Percentiles rank a stretch among this genome's conserved stretches.
These are phyloP conservation scores for Cinclus cinclus DNA, from an alignment of 2,113 vertebrate genomes.

Conservation along the genomic window DNA sequence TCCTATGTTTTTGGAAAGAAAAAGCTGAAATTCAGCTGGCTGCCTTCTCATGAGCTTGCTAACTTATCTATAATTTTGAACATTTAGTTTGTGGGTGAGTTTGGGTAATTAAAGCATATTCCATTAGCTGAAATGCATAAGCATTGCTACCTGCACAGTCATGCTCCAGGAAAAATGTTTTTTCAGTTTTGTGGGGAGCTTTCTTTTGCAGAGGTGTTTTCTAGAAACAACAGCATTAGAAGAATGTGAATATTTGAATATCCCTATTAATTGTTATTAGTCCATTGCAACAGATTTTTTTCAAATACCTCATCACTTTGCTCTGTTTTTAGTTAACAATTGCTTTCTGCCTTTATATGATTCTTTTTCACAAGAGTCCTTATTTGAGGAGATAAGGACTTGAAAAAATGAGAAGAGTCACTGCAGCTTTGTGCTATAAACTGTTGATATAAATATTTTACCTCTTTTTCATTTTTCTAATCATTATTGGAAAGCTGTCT, in stretches of 20 bases:
- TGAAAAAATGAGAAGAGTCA: neutral
- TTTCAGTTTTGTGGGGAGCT: rapidly evolving
- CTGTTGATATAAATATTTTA: neutral
- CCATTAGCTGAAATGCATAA: neutral
- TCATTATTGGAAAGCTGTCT: neutral
- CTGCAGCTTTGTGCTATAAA: neutral
- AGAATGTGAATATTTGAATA: neutral
- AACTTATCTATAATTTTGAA: neutral
- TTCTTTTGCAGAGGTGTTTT: neutral
- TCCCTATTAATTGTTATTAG: neutral
- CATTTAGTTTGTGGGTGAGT: neutral
- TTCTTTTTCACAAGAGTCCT: neutral
- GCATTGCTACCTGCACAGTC: neutral
- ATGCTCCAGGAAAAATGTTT: neutral
- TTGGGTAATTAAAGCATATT: neutral
- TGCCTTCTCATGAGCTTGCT: neutral
- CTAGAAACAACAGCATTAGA: neutral
- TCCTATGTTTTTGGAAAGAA: neutral
- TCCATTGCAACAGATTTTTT: neutral
- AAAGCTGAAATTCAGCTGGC: neutral
- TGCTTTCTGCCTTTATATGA: neutral
- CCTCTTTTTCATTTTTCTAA: neutral
- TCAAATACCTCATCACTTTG: neutral
- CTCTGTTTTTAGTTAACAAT: neutral
- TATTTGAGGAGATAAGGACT: neutral